phyloP scores from a whole-genome alignment of 2,113 vertebrate species.

The Colinus virginianus region DNA sequence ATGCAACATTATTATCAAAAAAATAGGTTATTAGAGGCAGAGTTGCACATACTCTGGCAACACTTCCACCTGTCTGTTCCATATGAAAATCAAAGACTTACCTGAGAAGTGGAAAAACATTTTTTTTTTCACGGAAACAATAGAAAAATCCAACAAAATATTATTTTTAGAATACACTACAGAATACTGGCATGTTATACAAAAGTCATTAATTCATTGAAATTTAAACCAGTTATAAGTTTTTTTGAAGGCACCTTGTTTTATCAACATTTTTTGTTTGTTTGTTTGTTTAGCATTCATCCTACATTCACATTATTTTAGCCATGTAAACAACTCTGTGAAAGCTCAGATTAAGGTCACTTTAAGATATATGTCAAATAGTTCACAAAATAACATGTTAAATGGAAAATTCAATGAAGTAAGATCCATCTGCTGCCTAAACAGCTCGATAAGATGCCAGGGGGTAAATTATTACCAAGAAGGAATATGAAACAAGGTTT shows the following conservation, averaged over 20 bases:
- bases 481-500: conserved; percentile 13
- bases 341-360: conserved; percentile 47
- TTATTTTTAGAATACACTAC: not conserved
- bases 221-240: conserved; percentile 6
- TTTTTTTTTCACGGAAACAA: not conserved
- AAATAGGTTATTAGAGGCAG: not conserved
- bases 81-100: conserved; percentile 20
- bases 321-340: conserved; percentile 23
- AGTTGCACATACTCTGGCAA: not conserved
- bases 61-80: not conserved
- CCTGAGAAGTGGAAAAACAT: conserved; percentile 42
- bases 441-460: not conserved
- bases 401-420: conserved; percentile 14
- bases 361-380: conserved; percentile 30
- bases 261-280: not conserved
- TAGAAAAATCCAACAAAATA: conserved; percentile 9
- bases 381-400: conserved; percentile 10
- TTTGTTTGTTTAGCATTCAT: not conserved
- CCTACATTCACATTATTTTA: conserved; percentile 28
- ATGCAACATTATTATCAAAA: not conserved
- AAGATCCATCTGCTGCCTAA: not conserved
- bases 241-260: conserved; percentile 34
- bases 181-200: conserved; percentile 44
- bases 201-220: not conserved
- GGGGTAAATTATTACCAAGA: conserved; percentile 38